A percentile compares a stretch with the other conserved stretches of the same genome.
Conservation (phyloP, 2,888 invertebrate species). For the Macroteleia sp. region DNA sequence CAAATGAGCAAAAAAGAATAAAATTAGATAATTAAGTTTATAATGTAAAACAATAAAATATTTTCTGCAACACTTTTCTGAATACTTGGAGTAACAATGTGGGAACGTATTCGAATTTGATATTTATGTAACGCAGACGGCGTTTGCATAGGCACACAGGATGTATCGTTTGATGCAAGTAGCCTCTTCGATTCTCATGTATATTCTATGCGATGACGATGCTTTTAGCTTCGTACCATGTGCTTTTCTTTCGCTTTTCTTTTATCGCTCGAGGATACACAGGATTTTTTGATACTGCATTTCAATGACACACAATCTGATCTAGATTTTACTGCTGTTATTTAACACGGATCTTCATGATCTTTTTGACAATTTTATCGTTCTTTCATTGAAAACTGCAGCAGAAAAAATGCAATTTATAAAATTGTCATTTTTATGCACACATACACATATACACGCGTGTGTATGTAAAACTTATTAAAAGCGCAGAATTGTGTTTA, state of each 20-base stretch:
- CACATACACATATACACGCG: no score
- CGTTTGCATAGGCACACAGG: constrained; percentile 68
- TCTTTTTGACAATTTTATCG: constrained; percentile 12
- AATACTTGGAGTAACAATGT: constrained; percentile 15
- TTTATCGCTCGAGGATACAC: constrained; percentile 32
- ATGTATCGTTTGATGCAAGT: constrained; percentile 49
- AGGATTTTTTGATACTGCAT: constrained; percentile 44
- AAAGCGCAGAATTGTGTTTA: no score
- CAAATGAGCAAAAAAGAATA: no score
- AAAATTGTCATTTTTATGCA: no score
- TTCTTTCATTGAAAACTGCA: neutral
- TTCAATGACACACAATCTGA: no score
- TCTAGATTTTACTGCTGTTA: no score
- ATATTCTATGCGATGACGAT: constrained; percentile 56
- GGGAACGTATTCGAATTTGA: constrained; percentile 66
- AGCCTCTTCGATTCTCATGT: constrained; percentile 63
- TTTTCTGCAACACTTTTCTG: neutral
- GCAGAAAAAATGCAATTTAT: no score
- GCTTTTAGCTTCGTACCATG: constrained; percentile 45
- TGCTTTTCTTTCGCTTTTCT: constrained; percentile 40
- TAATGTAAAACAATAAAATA: no score
- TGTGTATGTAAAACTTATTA: no score
- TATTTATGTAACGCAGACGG: constrained; percentile 74
- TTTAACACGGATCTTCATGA: neutral
- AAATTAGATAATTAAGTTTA: no score